These are phyloP conservation scores for Rhinolophus sinicus DNA, from an alignment of 2,113 vertebrate species.

Conservation along the genomic window DNA sequence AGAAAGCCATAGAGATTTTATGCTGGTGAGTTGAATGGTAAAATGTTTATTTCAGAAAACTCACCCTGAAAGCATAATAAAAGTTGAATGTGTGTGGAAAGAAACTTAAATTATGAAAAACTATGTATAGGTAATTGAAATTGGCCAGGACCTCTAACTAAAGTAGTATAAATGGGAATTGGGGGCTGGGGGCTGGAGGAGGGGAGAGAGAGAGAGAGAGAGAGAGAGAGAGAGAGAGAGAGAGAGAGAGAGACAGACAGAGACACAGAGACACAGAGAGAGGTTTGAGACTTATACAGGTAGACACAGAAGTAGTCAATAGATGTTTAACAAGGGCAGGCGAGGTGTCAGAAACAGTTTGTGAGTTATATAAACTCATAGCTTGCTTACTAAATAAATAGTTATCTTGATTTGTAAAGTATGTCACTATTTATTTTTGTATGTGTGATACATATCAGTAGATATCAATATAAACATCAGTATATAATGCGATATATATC, in stretches of 20 bases:
- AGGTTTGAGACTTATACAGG: neutral
- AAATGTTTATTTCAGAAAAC: neutral
- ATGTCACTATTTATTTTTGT: slow-evolving; percentile 83
- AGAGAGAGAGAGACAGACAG: too few relatives aligned
- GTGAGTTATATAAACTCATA: neutral
- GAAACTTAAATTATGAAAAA: neutral
- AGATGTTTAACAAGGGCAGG: neutral
- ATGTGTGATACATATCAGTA: slow-evolving; percentile 90
- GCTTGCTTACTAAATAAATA: neutral
- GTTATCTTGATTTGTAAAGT: neutral
- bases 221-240: neutral
- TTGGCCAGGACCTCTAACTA: neutral
- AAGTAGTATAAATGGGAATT: neutral
- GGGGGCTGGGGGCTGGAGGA: neutral
- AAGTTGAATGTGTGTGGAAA: neutral
- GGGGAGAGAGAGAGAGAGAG: too few relatives aligned
- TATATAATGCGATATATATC: slow-evolving; percentile 92
- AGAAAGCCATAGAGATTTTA: neutral
- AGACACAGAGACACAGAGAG: too few relatives aligned
- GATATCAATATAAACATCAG: slow-evolving; percentile 91
- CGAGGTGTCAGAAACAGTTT: neutral
- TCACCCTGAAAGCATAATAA: neutral
- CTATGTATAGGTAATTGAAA: neutral
- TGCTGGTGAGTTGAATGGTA: neutral
- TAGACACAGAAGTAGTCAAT: neutral